A percentile compares a stretch with the other conserved stretches of the same genome.
These are phyloP conservation scores for Diploscapter pachys DNA, from an alignment of 1,140 invertebrate genomes.

Conservation along the genomic window DNA sequence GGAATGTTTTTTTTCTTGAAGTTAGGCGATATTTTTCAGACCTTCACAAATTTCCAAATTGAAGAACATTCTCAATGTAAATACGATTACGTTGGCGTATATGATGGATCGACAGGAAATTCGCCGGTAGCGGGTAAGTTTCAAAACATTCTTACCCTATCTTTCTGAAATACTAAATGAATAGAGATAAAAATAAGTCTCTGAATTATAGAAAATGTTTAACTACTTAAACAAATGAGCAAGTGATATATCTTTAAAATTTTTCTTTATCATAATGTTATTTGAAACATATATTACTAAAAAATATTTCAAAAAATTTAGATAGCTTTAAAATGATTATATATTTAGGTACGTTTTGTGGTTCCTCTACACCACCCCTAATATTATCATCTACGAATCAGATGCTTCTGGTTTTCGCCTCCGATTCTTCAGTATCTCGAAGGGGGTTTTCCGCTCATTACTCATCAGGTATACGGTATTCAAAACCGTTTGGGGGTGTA, in stretches of 20 bases:
- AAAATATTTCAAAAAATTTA: neutral
- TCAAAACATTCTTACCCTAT: slow-evolving; percentile 43
- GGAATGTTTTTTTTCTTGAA: slow-evolving; percentile 22
- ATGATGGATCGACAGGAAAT: slow-evolving; percentile 76
- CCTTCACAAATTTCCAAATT: slow-evolving; percentile 87
- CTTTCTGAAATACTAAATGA: no score
- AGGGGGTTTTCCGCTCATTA: slow-evolving; percentile 86
- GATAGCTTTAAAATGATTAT: neutral
- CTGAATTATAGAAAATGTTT: no score
- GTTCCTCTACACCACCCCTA: slow-evolving; percentile 80
- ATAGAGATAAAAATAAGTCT: no score
- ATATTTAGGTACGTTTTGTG: slow-evolving; percentile 81
- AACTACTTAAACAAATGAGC: no score
- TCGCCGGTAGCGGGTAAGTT: slow-evolving; percentile 16
- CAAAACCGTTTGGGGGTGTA: no score
- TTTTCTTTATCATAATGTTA: no score
- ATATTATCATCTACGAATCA: slow-evolving; percentile 83
- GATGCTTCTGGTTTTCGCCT: slow-evolving; percentile 92
- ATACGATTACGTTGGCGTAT: slow-evolving; percentile 88
- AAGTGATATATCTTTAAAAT: no score
- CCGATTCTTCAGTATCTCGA: slow-evolving; percentile 86
- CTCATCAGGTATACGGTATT: slow-evolving; percentile 72
- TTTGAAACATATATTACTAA: no score
- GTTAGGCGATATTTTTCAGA: slow-evolving; percentile 59
- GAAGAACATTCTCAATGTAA: slow-evolving; percentile 93